Conservation (phyloP, 1,140 invertebrate genomes). For the Brachystomella parvula region DNA sequence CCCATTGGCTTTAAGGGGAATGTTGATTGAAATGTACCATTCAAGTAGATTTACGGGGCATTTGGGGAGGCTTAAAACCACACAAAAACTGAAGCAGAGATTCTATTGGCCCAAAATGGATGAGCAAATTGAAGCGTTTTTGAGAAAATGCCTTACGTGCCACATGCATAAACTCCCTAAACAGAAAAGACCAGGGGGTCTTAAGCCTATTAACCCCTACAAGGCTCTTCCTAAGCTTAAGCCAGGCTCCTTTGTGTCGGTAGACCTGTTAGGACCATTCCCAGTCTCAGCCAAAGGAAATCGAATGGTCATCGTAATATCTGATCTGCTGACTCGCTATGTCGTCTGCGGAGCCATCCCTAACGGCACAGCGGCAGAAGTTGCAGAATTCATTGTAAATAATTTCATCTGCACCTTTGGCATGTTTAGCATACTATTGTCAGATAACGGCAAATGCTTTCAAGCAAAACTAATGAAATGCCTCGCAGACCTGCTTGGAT, state of each 20-base stretch:
- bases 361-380: slow-evolving; percentile 37
- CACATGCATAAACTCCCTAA: background rate
- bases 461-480: too few relatives aligned
- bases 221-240: background rate
- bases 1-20: too few relatives aligned
- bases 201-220: background rate
- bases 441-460: too few relatives aligned
- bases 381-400: slow-evolving; percentile 36
- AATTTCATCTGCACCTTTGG: slow-evolving; percentile 36
- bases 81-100: too few relatives aligned
- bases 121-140: background rate
- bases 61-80: too few relatives aligned
- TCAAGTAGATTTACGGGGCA: too few relatives aligned
- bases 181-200: background rate
- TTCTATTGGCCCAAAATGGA: too few relatives aligned
- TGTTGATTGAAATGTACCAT: too few relatives aligned
- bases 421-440: slow-evolving; percentile 36
- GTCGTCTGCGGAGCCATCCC: slow-evolving; percentile 29
- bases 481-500: too few relatives aligned
- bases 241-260: background rate
- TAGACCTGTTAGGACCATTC: slow-evolving; percentile 2
- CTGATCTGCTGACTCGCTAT: slow-evolving; percentile 40
- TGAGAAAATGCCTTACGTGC: background rate
- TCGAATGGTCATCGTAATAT: slow-evolving; percentile 38
- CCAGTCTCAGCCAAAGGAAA: slow-evolving; percentile 10